phyloP scores from a whole-genome alignment of 2,797 vertebrate genomes.

The Sciurus carolinensis region DNA sequence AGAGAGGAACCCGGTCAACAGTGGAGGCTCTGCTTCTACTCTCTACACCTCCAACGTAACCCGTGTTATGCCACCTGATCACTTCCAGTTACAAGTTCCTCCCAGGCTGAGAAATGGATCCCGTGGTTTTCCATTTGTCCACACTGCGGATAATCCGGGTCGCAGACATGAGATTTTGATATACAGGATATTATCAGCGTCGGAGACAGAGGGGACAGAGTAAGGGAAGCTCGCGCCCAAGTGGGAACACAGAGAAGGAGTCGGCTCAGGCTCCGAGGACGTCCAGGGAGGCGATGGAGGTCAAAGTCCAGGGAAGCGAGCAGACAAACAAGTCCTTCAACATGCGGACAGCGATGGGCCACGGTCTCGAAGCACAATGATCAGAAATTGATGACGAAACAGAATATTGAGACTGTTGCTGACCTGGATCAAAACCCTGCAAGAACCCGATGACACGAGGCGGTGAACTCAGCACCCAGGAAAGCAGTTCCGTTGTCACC shows the following conservation, averaged over 20 bases:
- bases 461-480: background rate
- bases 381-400: background rate
- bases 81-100: background rate
- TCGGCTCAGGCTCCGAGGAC: too few relatives aligned
- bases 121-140: background rate
- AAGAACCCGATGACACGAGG: background rate
- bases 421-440: background rate
- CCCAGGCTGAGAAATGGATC: background rate
- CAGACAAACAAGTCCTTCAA: background rate
- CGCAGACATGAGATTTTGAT: background rate
- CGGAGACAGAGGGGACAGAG: background rate
- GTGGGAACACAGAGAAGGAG: background rate
- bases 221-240: background rate
- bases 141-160: background rate
- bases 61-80: accelerated
- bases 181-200: background rate
- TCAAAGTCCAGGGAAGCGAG: background rate
- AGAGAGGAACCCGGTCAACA: background rate
- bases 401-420: accelerated
- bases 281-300: background rate
- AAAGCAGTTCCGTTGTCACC: background rate
- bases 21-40: accelerated
- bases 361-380: accelerated
- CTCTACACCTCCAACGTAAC: accelerated
- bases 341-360: accelerated